phyloP scores from a whole-genome alignment of 2,888 invertebrate genomes.

The Nezara viridula region DNA sequence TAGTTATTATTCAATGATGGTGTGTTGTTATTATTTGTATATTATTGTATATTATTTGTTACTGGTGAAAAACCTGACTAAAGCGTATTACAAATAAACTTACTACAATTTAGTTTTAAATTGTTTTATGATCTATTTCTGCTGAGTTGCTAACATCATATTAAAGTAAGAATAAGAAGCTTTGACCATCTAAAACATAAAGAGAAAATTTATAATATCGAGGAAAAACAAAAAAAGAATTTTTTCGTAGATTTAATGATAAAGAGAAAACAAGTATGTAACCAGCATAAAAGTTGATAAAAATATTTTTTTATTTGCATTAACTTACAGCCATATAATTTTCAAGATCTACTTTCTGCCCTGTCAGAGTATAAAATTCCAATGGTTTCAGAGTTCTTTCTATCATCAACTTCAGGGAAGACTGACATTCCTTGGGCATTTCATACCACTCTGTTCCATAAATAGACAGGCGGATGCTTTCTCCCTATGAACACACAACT shows the following conservation, averaged over 20 bases:
- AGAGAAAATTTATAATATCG: no score
- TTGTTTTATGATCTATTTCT: background rate
- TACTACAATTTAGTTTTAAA: background rate
- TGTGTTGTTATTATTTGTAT: no score
- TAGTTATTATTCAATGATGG: background rate
- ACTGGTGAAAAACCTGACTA: background rate
- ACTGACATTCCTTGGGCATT: slow-evolving; percentile 43
- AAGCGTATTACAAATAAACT: background rate
- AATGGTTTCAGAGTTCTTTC: slow-evolving; percentile 51
- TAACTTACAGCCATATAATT: slow-evolving; percentile 49
- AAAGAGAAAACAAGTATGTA: no score
- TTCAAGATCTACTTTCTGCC: slow-evolving; percentile 27
- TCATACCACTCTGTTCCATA: slow-evolving; percentile 45
- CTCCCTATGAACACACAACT: slow-evolving; percentile 42
- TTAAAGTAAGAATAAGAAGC: slow-evolving; percentile 46
- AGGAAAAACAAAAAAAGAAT: no score
- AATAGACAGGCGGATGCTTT: slow-evolving; percentile 8
- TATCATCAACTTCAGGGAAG: slow-evolving; percentile 48
- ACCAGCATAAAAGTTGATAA: no score
- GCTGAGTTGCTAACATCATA: slow-evolving; percentile 29
- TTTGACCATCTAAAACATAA: slow-evolving; percentile 24
- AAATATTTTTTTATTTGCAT: background rate
- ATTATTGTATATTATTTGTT: background rate
- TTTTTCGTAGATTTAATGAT: no score
- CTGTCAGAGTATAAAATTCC: slow-evolving; percentile 16